Percentiles rank a stretch among this genome's conserved stretches.
phyloP scores from a whole-genome alignment of 1,140 invertebrate species.

The Paralvinella palmiformis region DNA sequence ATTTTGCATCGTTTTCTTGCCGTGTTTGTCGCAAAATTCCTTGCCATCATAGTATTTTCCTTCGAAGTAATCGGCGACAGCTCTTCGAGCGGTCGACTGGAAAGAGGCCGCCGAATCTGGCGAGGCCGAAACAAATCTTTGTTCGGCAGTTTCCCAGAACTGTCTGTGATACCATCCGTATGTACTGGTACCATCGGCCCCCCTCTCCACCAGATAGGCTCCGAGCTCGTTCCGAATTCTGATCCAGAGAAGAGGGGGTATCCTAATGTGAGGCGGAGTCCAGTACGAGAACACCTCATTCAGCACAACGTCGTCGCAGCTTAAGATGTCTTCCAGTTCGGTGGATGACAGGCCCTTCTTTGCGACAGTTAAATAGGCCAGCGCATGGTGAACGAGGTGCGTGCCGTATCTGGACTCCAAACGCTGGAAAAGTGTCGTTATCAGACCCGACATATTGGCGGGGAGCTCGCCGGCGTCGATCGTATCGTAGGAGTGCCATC shows the following conservation, averaged over 20 bases:
- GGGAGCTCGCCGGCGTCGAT: conserved; percentile 52
- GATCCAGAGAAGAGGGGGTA: conserved; percentile 19
- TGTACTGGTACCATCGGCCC: conserved; percentile 8
- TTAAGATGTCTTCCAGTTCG: conserved; percentile 21
- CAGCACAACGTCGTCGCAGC: conserved; percentile 20
- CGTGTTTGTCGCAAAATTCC: not conserved
- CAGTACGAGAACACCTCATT: conserved; percentile 19
- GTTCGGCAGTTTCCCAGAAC: conserved; percentile 11
- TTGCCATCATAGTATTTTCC: not conserved
- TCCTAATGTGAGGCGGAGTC: conserved; percentile 15
- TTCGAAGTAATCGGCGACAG: conserved; percentile 9
- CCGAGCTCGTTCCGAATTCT: conserved; percentile 22
- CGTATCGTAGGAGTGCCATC: conserved; percentile 35
- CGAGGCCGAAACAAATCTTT: not conserved
- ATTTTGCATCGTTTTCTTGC: not conserved
- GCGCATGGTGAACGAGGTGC: conserved; percentile 3
- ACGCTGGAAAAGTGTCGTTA: conserved; percentile 72
- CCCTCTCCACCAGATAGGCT: conserved; percentile 10
- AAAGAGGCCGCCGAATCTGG: not conserved
- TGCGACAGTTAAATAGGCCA: conserved; percentile 19
- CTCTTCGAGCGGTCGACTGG: not conserved
- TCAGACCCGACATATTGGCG: conserved; percentile 96
- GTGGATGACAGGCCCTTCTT: conserved; percentile 13
- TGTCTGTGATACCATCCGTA: conserved; percentile 14
- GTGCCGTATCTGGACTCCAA: conserved; percentile 20